Evolutionary conservation across 2,113 vertebrate genomes (phyloP).

Genomic region (Maccullochella peelii): DNA sequence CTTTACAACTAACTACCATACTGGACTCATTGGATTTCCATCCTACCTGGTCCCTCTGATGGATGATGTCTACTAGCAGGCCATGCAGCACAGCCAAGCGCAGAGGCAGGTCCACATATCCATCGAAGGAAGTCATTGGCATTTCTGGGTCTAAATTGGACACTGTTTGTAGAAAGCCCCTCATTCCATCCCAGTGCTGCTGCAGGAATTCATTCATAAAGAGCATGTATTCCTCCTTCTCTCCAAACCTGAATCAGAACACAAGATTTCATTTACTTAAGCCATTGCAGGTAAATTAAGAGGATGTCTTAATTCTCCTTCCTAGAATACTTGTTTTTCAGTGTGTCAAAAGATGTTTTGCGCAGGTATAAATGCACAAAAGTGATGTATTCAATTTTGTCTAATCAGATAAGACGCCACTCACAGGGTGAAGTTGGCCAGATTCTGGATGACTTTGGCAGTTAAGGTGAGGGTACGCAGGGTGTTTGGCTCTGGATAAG

Average conservation of each 20-base stretch:
- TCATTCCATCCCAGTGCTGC: conserved; percentile 89
- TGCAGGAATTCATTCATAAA: conserved; percentile 96
- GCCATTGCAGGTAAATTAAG: neutral
- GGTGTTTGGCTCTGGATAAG: conserved; percentile 88
- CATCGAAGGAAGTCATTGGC: conserved; percentile 86
- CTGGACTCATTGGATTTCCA: neutral
- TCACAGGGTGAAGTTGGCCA: conserved; percentile 93
- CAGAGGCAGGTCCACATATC: conserved; percentile 90
- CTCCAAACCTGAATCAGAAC: conserved; percentile 88
- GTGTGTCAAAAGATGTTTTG: neutral
- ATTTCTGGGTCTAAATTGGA: conserved; percentile 84
- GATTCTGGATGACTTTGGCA: conserved; percentile 97
- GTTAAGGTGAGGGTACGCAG: conserved; percentile 92
- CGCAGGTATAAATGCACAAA: neutral
- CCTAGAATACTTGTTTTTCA: neutral
- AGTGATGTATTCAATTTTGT: neutral
- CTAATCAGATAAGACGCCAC: conserved; percentile 51
- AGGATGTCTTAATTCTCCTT: neutral
- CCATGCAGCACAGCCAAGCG: conserved; percentile 92
- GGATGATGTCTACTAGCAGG: conserved; percentile 91
- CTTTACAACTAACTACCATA: neutral
- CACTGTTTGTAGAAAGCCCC: conserved; percentile 86
- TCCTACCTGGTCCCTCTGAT: conserved; percentile 87
- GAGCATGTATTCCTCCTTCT: conserved; percentile 97
- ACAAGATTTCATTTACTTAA: neutral